These are phyloP conservation scores for Gambelia wislizenii DNA, from an alignment of 2,797 vertebrate genomes.

Conservation along the genomic window DNA sequence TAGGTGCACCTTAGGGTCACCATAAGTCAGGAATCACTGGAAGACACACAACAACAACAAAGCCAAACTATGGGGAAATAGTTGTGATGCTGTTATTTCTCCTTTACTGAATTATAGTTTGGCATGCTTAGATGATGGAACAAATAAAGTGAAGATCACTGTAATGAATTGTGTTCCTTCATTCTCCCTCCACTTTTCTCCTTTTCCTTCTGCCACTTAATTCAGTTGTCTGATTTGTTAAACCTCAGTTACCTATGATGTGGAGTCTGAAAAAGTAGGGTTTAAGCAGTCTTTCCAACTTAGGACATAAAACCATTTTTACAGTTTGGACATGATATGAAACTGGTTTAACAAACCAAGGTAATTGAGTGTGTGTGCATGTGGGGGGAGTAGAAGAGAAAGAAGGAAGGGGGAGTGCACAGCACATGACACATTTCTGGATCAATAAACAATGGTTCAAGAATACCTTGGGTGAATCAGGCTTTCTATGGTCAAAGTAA, in stretches of 20 bases:
- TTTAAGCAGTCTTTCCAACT: background rate
- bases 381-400: background rate
- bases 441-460: background rate
- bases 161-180: background rate
- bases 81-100: background rate
- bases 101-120: background rate
- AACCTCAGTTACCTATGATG: background rate
- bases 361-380: too few relatives aligned
- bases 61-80: background rate
- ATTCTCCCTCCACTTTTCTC: background rate
- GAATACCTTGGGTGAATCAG: background rate
- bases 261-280: background rate
- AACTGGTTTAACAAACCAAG: background rate
- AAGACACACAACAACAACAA: background rate
- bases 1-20: too few relatives aligned
- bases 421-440: background rate
- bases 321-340: background rate
- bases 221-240: conserved; percentile 1
- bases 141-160: background rate
- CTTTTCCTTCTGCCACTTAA: background rate
- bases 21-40: too few relatives aligned
- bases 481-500: background rate
- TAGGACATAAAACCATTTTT: background rate
- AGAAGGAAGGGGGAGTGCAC: background rate
- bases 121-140: background rate